A percentile compares a stretch with the other conserved stretches of the same genome.
These are phyloP conservation scores for Tenrec ecaudatus DNA, from an alignment of 2,113 vertebrate species.

Conservation along the genomic window DNA sequence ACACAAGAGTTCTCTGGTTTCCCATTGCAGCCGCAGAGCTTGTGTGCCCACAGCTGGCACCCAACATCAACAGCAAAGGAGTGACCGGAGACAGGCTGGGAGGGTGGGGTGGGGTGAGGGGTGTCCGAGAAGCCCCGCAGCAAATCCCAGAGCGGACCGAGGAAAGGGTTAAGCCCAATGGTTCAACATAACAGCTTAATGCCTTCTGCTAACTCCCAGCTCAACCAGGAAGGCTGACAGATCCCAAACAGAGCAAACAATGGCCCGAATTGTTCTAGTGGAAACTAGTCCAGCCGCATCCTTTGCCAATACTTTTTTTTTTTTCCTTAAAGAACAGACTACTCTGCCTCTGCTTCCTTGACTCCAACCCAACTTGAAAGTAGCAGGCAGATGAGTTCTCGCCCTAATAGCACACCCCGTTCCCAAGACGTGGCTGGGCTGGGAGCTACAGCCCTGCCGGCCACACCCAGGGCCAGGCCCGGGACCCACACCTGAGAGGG, in stretches of 20 bases:
- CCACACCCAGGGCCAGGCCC: neutral
- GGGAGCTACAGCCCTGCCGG: neutral
- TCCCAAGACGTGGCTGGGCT: neutral
- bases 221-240: conserved; percentile 86
- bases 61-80: neutral
- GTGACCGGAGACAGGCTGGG: conserved; percentile 54
- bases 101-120: neutral
- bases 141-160: conserved; percentile 30
- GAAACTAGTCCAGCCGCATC: conserved; percentile 87
- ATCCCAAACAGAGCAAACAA: conserved; percentile 87
- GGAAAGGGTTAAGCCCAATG: conserved; percentile 85
- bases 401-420: neutral
- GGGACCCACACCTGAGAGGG: neutral
- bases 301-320: conserved; percentile 87
- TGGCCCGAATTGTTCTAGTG: conserved; percentile 87
- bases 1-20: neutral
- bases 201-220: conserved; percentile 82
- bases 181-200: conserved; percentile 82
- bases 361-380: conserved; percentile 78
- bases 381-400: conserved; percentile 80
- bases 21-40: neutral
- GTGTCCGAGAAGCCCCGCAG: conserved; percentile 41
- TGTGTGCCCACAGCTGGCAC: neutral
- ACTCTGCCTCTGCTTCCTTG: conserved; percentile 86
- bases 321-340: conserved; percentile 85